Percentiles rank a stretch among this genome's conserved stretches.
Evolutionary conservation across 1,140 invertebrate genomes (phyloP).

Genomic region (Drosophila kurseongensis): DNA sequence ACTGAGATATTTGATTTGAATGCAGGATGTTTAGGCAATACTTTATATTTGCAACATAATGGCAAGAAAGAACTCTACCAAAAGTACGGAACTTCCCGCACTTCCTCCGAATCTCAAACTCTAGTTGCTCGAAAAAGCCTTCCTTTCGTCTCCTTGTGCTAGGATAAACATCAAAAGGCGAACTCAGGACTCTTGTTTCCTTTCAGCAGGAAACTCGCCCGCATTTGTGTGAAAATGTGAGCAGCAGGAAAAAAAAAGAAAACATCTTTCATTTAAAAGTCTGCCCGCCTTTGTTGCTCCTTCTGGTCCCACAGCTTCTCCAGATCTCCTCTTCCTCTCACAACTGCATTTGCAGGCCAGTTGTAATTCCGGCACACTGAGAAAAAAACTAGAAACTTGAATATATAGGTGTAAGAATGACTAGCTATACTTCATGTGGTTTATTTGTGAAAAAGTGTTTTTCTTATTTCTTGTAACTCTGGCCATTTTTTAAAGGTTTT

Average conservation of each 20-base stretch:
- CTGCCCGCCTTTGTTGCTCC: conserved; percentile 55
- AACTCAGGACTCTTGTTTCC: conserved; percentile 49
- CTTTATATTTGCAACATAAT: conserved; percentile 9
- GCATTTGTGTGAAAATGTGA: conserved; percentile 57
- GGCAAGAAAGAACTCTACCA: conserved; percentile 2
- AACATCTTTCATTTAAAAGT: conserved; percentile 66
- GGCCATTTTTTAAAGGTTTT: too few relatives aligned
- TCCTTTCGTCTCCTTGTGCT: conserved; percentile 35
- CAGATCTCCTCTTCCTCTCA: conserved; percentile 11
- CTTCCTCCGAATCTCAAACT: conserved; percentile 21
- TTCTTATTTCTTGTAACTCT: too few relatives aligned
- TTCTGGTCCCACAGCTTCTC: conserved; percentile 37
- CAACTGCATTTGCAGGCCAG: conserved; percentile 36
- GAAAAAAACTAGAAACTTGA: conserved; percentile 4
- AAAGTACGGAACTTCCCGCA: conserved; percentile 20
- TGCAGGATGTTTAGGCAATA: background rate
- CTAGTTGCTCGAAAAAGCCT: conserved; percentile 29
- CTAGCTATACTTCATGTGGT: too few relatives aligned
- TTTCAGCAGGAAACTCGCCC: conserved; percentile 66
- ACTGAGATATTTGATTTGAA: background rate
- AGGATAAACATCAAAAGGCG: conserved; percentile 69
- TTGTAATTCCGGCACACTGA: conserved; percentile 6
- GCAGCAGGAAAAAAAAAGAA: conserved; percentile 41
- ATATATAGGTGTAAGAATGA: background rate
- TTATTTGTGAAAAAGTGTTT: too few relatives aligned